These are phyloP conservation scores for Astreopora myriophthalma DNA, from an alignment of 64 coral and sea anemone species.

Conservation along the genomic window DNA sequence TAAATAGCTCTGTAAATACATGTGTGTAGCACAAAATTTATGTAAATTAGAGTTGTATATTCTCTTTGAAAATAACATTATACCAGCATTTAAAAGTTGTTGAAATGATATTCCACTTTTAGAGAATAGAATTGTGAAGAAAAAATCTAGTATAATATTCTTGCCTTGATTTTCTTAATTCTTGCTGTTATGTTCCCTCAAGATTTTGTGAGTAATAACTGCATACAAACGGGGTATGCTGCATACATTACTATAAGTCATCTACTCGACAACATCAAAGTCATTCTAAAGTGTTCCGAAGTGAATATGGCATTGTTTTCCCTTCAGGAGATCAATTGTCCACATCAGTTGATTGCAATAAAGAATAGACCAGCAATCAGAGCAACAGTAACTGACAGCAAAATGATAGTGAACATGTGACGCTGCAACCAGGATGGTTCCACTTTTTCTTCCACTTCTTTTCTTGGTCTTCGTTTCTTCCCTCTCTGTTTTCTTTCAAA, in stretches of 20 bases:
- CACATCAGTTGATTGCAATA: constrained; percentile 71
- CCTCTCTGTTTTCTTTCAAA: constrained; percentile 90
- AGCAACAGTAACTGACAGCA: constrained; percentile 43
- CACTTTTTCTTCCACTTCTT: constrained; percentile 78
- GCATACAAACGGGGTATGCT: too few relatives aligned
- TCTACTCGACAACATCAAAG: not conserved
- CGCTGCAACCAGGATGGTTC: constrained; percentile 70
- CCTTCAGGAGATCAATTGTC: not conserved
- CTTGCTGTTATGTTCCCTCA: too few relatives aligned
- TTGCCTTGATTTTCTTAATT: too few relatives aligned
- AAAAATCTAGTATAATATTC: too few relatives aligned
- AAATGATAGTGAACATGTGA: constrained; percentile 64
- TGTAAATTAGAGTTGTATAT: not conserved
- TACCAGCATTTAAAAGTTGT: too few relatives aligned
- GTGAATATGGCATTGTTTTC: not conserved
- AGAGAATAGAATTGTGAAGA: too few relatives aligned
- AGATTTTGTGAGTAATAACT: too few relatives aligned
- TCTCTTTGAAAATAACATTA: not conserved
- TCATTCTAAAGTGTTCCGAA: not conserved
- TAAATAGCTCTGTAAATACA: constrained; percentile 38
- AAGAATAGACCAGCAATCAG: constrained; percentile 75
- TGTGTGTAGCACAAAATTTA: constrained; percentile 1
- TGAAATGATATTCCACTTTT: too few relatives aligned
- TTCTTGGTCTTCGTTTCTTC: constrained; percentile 82
- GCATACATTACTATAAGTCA: too few relatives aligned